A percentile compares a stretch with the other conserved stretches of the same genome.
Conservation (phyloP, 2,113 vertebrate species). For the Chloropsis hardwickii region DNA sequence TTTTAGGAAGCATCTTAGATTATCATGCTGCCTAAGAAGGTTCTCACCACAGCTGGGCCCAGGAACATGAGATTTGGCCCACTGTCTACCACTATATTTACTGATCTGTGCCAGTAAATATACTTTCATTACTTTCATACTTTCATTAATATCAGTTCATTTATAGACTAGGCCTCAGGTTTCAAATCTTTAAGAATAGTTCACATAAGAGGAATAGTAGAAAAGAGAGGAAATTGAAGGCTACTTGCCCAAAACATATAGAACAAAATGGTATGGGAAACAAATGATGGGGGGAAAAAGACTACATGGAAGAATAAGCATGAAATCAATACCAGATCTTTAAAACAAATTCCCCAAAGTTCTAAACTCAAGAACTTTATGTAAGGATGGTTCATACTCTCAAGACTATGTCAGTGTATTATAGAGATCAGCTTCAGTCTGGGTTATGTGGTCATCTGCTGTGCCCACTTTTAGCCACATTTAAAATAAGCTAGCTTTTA, state of each 20-base stretch:
- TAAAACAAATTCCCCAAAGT: background rate
- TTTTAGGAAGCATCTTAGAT: background rate
- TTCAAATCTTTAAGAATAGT: background rate
- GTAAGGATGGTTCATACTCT: background rate
- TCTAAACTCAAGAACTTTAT: background rate
- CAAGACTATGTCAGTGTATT: background rate
- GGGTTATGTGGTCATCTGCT: background rate
- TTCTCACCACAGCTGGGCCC: background rate
- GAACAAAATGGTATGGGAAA: background rate
- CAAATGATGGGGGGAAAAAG: accelerated
- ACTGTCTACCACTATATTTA: too few relatives aligned
- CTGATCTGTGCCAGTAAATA: background rate
- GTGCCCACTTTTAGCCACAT: background rate
- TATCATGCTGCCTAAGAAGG: background rate
- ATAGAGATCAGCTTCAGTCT: background rate
- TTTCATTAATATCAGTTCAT: background rate
- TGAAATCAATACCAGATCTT: background rate
- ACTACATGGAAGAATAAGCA: background rate
- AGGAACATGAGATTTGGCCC: background rate
- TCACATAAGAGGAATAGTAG: background rate
- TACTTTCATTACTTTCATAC: background rate
- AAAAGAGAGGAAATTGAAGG: background rate
- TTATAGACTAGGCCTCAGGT: background rate
- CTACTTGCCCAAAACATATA: background rate
- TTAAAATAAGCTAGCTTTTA: background rate